These are phyloP conservation scores for Drosophila testacea DNA, from an alignment of 2,888 invertebrate species.

Conservation along the genomic window DNA sequence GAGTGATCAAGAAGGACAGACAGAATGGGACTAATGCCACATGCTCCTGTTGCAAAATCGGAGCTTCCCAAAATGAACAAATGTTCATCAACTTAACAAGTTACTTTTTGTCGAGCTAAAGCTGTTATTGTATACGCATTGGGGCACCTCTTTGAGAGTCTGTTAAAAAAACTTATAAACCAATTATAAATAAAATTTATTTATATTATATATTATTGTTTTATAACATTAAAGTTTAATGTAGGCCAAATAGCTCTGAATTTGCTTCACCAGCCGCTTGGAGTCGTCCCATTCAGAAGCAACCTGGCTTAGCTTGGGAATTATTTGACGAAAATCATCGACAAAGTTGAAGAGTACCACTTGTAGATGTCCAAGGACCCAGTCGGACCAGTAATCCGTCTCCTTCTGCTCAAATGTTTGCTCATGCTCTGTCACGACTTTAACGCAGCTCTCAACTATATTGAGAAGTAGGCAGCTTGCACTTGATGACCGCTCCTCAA, in stretches of 20 bases:
- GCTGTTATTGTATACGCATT: no score
- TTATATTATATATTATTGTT: no score
- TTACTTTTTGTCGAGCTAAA: no score
- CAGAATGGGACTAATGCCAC: no score
- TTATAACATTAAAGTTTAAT: not conserved
- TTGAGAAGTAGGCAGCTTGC: constrained; percentile 35
- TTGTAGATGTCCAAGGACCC: constrained; percentile 52
- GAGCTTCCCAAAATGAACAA: no score
- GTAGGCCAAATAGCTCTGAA: constrained; percentile 36
- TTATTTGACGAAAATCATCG: constrained; percentile 33
- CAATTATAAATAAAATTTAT: no score
- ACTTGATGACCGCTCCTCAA: not conserved
- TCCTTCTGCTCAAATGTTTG: not conserved
- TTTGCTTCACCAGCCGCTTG: constrained; percentile 10
- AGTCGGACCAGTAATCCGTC: constrained; percentile 54
- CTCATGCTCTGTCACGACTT: constrained; percentile 26
- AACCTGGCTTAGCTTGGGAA: constrained; percentile 25
- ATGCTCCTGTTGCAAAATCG: no score
- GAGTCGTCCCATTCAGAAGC: constrained; percentile 13
- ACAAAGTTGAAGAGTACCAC: constrained; percentile 42
- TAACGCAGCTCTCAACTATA: constrained; percentile 20
- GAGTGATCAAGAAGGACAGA: not conserved
- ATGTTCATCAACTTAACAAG: no score
- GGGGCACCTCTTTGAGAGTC: no score
- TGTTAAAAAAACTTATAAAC: no score